These are phyloP conservation scores for Drosophila setifemur DNA, from an alignment of 1,140 invertebrate species.

Conservation along the genomic window DNA sequence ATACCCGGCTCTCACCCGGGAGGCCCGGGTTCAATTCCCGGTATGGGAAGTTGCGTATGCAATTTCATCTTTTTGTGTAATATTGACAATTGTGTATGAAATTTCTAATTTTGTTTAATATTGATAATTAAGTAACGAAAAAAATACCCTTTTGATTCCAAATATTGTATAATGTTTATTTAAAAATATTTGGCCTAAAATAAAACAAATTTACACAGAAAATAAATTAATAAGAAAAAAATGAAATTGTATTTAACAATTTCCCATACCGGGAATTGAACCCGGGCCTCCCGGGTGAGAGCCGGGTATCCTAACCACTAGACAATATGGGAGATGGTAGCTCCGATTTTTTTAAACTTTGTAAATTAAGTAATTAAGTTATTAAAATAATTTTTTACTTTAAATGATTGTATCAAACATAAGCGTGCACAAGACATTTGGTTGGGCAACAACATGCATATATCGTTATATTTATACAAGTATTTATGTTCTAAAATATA, in stretches of 20 bases:
- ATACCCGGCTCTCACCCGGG: conserved; percentile 93
- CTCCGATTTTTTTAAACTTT: background rate
- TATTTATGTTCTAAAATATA: too few relatives aligned
- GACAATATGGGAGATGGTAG: conserved; percentile 73
- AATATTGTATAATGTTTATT: background rate
- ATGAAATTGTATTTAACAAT: too few relatives aligned
- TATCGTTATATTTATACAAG: background rate
- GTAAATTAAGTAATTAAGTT: background rate
- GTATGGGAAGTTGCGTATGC: conserved; percentile 86
- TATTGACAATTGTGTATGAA: too few relatives aligned
- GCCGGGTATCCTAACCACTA: conserved; percentile 93
- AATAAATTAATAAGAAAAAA: too few relatives aligned
- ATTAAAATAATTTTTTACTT: too few relatives aligned
- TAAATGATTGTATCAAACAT: too few relatives aligned
- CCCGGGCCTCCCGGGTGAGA: conserved; percentile 92
- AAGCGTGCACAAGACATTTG: too few relatives aligned
- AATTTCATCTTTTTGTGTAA: background rate
- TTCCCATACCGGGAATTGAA: conserved; percentile 88
- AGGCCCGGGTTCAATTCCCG: conserved; percentile 93
- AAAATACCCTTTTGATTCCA: too few relatives aligned
- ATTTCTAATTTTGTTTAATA: background rate
- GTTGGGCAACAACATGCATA: too few relatives aligned
- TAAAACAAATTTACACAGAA: too few relatives aligned
- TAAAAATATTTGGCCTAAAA: too few relatives aligned
- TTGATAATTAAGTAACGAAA: background rate